A percentile compares a stretch with the other conserved stretches of the same genome.
phyloP scores from a whole-genome alignment of 2,113 vertebrate species.

The Junco hyemalis region DNA sequence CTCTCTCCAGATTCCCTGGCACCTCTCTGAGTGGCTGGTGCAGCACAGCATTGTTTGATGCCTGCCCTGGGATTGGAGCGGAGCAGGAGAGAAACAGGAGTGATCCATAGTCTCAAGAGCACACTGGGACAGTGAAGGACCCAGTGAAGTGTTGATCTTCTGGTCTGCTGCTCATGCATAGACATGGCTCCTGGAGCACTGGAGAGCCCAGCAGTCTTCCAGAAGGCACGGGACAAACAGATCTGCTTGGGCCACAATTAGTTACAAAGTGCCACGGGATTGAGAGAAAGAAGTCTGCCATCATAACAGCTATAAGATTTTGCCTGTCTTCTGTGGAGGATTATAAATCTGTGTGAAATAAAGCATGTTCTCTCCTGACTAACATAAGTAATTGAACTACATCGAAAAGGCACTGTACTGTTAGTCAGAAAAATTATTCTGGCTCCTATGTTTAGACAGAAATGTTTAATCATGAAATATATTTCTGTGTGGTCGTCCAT shows the following conservation, averaged over 20 bases:
- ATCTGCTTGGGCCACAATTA: background rate
- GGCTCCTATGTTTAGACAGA: background rate
- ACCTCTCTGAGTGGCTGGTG: background rate
- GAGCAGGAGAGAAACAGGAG: background rate
- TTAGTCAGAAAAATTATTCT: background rate
- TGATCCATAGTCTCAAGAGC: background rate
- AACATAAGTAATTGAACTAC: background rate
- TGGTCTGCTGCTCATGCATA: background rate
- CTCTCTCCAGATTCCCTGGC: background rate
- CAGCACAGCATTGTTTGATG: background rate
- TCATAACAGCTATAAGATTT: background rate
- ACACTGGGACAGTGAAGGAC: background rate
- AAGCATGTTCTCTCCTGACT: background rate
- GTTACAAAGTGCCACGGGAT: background rate
- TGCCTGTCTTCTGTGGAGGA: background rate
- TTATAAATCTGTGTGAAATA: background rate
- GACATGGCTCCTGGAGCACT: background rate
- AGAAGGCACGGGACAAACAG: background rate
- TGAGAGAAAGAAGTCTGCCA: background rate
- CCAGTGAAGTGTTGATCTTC: fast-evolving
- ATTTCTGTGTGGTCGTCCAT: background rate
- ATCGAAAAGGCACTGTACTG: background rate
- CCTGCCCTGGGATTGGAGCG: fast-evolving
- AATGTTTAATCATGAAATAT: background rate
- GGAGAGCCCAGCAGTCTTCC: background rate